Percentiles rank a stretch among this genome's conserved stretches.
Conservation (phyloP, 2,888 invertebrate genomes). For the Polydrusus pterygomalis region DNA sequence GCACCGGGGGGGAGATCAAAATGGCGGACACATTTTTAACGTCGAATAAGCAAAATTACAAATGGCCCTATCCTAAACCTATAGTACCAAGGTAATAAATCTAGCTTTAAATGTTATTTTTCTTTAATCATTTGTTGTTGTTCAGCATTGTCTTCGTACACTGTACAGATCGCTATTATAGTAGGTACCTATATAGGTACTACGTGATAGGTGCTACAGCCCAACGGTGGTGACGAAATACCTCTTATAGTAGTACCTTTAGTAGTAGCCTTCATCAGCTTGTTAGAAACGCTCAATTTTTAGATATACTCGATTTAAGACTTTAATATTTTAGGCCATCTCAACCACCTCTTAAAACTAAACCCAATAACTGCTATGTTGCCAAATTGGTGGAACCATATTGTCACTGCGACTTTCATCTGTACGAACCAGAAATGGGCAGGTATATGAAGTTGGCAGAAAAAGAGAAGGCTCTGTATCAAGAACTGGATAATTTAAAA, state of each 20-base stretch:
- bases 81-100: slow-evolving; percentile 66
- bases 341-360: slow-evolving; percentile 75
- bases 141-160: too few species aligned
- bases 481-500: slow-evolving; percentile 74
- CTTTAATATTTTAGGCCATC: slow-evolving; percentile 72
- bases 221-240: too few species aligned
- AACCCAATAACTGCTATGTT: slow-evolving; percentile 72
- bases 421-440: slow-evolving; percentile 76
- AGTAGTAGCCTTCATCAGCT: too few species aligned
- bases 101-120: neutral
- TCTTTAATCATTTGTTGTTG: neutral
- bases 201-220: too few species aligned
- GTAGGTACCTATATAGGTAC: too few species aligned
- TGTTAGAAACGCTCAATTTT: too few species aligned
- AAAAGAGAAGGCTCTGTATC: slow-evolving; percentile 76
- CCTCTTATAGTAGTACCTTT: too few species aligned
- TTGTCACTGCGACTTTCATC: slow-evolving; percentile 79
- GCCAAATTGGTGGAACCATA: slow-evolving; percentile 77
- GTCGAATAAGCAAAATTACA: slow-evolving; percentile 78
- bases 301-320: too few species aligned
- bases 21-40: slow-evolving; percentile 70
- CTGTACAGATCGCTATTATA: too few species aligned
- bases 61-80: slow-evolving; percentile 75
- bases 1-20: slow-evolving; percentile 14
- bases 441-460: slow-evolving; percentile 78